phyloP scores from a whole-genome alignment of 2,888 invertebrate species.

The Cataglyphis altisquamis region DNA sequence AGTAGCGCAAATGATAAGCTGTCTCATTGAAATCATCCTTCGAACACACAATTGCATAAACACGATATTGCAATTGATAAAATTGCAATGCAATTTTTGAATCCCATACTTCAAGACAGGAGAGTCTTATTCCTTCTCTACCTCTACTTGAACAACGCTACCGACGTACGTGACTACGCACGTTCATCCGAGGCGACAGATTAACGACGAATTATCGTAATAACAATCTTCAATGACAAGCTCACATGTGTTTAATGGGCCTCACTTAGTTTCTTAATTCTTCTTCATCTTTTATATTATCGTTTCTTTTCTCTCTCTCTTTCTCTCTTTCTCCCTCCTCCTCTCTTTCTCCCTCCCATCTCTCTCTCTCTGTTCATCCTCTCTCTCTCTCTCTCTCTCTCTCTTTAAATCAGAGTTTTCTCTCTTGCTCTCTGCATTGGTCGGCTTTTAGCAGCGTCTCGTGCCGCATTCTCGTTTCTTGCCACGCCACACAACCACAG shows the following conservation, averaged over 20 bases:
- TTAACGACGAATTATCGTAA: slow-evolving; percentile 44
- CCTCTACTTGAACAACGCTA: slow-evolving; percentile 23
- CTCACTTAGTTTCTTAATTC: slow-evolving; percentile 68
- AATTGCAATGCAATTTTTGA: slow-evolving; percentile 40
- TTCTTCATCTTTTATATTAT: slow-evolving; percentile 24
- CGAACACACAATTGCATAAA: background rate
- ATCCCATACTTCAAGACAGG: background rate
- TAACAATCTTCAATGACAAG: slow-evolving; percentile 10
- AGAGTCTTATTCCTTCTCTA: background rate
- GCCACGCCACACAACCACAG: slow-evolving; percentile 20
- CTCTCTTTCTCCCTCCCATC: background rate
- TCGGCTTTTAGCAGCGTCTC: slow-evolving; percentile 14
- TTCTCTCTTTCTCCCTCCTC: background rate
- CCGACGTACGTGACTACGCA: slow-evolving; percentile 28
- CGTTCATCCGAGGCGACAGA: slow-evolving; percentile 13
- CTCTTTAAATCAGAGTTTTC: background rate
- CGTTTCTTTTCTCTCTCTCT: slow-evolving; percentile 25
- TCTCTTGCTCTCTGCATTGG: slow-evolving; percentile 4
- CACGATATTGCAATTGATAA: slow-evolving; percentile 20
- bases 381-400: slow-evolving; percentile 16
- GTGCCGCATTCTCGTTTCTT: slow-evolving; percentile 58
- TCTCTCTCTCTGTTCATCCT: no score
- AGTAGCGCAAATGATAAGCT: background rate
- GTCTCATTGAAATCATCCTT: slow-evolving; percentile 14
- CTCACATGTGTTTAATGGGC: slow-evolving; percentile 7